Conservation (phyloP, 2,113 vertebrate species). For the Pipa parva region DNA sequence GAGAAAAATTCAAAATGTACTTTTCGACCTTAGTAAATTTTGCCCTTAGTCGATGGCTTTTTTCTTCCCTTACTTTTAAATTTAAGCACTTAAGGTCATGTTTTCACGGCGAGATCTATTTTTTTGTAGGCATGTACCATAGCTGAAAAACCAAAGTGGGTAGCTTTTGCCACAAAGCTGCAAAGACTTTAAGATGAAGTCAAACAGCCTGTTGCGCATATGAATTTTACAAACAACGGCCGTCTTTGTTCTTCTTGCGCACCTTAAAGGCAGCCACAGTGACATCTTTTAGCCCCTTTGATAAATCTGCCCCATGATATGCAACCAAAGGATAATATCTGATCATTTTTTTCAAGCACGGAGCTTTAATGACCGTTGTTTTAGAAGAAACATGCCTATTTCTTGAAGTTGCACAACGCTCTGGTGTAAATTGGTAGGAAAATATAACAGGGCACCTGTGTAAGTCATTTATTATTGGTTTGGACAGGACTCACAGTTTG, state of each 20-base stretch:
- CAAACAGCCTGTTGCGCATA: neutral
- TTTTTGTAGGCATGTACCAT: too few species aligned
- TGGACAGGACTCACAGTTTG: neutral
- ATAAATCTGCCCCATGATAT: conserved; percentile 7
- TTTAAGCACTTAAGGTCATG: too few species aligned
- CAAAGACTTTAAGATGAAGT: too few species aligned
- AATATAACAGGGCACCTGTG: conserved; percentile 32
- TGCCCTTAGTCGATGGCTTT: too few species aligned
- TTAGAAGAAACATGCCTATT: conserved; percentile 24
- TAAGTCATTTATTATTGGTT: neutral
- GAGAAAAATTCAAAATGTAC: too few species aligned
- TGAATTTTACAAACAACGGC: conserved; percentile 1
- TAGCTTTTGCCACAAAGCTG: too few species aligned
- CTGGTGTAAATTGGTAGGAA: conserved; percentile 32
- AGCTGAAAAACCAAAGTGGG: too few species aligned
- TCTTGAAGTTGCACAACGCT: conserved; percentile 11
- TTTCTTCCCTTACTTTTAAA: too few species aligned
- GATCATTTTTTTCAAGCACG: conserved; percentile 23
- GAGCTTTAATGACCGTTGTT: conserved; percentile 32
- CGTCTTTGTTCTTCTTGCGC: neutral
- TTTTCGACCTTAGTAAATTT: too few species aligned
- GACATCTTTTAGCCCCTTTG: conserved; percentile 14
- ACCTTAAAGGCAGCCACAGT: neutral
- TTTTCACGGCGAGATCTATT: too few species aligned
- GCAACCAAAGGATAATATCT: conserved; percentile 13